Percentiles rank a stretch among this genome's conserved stretches.
Evolutionary conservation across 2,888 invertebrate species (phyloP).

Genomic region (Nemurella pictetii): DNA sequence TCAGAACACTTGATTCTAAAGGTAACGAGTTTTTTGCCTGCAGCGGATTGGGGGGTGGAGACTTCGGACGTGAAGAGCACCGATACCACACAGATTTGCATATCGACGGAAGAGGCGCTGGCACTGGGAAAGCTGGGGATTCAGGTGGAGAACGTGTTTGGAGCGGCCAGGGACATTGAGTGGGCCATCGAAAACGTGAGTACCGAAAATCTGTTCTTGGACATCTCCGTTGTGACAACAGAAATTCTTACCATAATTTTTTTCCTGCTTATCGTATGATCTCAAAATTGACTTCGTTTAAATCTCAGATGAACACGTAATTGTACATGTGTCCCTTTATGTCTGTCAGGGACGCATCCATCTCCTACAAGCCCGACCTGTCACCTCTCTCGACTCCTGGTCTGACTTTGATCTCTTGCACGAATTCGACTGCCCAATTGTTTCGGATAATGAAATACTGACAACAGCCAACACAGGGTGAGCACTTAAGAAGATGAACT

Average conservation of each 20-base stretch:
- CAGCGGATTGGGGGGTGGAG: slow-evolving; percentile 50
- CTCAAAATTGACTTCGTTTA: background rate
- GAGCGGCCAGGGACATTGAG: slow-evolving; percentile 75
- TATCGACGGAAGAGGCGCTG: slow-evolving; percentile 60
- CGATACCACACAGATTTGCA: slow-evolving; percentile 56
- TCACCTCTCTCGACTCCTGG: slow-evolving; percentile 73
- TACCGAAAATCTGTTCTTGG: background rate
- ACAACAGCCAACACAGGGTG: slow-evolving; percentile 78
- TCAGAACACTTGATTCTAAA: too few relatives aligned
- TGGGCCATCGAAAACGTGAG: slow-evolving; percentile 70
- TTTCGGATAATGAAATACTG: slow-evolving; percentile 65
- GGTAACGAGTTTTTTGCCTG: background rate
- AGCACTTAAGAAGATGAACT: slow-evolving; percentile 46
- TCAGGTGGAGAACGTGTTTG: slow-evolving; percentile 67
- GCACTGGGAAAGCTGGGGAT: slow-evolving; percentile 61
- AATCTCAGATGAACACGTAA: background rate
- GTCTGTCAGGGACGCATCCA: slow-evolving; percentile 52
- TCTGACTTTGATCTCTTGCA: slow-evolving; percentile 77
- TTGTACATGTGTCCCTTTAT: background rate
- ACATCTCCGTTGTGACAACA: background rate
- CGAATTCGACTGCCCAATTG: slow-evolving; percentile 71
- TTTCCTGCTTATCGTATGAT: too few relatives aligned
- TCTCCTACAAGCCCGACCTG: slow-evolving; percentile 76
- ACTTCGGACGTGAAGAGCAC: slow-evolving; percentile 52
- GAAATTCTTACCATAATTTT: background rate